These are phyloP conservation scores for Aspiorhynchus laticeps DNA, from an alignment of 2,113 vertebrate genomes.

Conservation along the genomic window DNA sequence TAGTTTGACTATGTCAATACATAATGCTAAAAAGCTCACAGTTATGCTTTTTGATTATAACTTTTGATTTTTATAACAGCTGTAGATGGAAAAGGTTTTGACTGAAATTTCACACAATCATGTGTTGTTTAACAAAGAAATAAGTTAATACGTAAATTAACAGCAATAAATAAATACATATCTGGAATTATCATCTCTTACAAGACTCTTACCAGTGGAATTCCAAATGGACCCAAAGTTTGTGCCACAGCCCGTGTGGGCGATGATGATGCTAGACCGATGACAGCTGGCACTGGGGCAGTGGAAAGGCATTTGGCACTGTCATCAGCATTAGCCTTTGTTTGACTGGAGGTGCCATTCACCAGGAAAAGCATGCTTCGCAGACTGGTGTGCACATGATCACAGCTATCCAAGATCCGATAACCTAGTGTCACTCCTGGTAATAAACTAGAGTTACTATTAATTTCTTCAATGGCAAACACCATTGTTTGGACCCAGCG, in stretches of 20 bases:
- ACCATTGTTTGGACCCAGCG: constrained; percentile 66
- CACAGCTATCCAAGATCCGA: constrained; percentile 72
- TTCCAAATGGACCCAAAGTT: constrained; percentile 69
- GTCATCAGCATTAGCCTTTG: background rate
- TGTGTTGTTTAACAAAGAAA: background rate
- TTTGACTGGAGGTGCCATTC: constrained; percentile 47
- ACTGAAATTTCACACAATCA: background rate
- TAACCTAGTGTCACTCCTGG: constrained; percentile 63
- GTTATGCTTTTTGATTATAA: background rate
- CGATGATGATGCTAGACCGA: constrained; percentile 76
- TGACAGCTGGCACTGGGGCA: constrained; percentile 71
- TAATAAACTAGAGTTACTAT: constrained; percentile 52
- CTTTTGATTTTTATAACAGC: background rate
- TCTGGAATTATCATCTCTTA: background rate
- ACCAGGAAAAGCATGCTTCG: constrained; percentile 65
- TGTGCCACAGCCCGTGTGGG: constrained; percentile 74
- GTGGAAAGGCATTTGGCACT: constrained; percentile 57
- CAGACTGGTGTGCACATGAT: constrained; percentile 71
- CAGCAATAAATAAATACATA: background rate
- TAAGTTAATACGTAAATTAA: background rate
- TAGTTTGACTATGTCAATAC: background rate
- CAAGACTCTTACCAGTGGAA: constrained; percentile 70
- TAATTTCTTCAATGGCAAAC: constrained; percentile 64
- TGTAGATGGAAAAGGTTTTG: background rate
- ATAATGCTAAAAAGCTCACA: background rate